Percentiles rank a stretch among this genome's conserved stretches.
phyloP scores from a whole-genome alignment of 1,140 invertebrate species.

The Thaumatotibia leucotreta region DNA sequence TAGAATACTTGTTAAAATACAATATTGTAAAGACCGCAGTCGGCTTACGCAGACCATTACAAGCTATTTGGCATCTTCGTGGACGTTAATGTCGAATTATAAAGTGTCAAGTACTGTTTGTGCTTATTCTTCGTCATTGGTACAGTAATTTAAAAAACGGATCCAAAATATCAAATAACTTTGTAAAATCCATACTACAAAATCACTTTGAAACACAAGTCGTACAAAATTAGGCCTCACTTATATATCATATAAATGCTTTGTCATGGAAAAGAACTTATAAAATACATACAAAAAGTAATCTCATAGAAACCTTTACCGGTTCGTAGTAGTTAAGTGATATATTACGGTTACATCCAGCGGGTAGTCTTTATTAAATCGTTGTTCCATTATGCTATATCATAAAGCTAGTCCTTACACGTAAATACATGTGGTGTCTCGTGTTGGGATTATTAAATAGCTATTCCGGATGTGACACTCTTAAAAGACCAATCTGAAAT shows the following conservation, averaged over 20 bases:
- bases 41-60: constrained; percentile 36
- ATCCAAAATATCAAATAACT: constrained; percentile 24
- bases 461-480: constrained; percentile 67
- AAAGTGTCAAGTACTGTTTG: constrained; percentile 43
- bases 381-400: constrained; percentile 51
- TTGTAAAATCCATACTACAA: constrained; percentile 42
- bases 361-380: constrained; percentile 48
- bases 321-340: constrained; percentile 17
- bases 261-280: constrained; percentile 63
- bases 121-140: constrained; percentile 28
- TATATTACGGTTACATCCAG: constrained; percentile 21
- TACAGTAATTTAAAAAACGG: constrained; percentile 18
- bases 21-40: constrained; percentile 17
- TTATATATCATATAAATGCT: constrained; percentile 64
- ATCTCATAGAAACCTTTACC: constrained; percentile 25
- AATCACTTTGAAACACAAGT: constrained; percentile 34
- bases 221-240: constrained; percentile 66
- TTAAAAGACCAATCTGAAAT: constrained; percentile 76
- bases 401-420: constrained; percentile 27
- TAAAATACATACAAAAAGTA: constrained; percentile 43
- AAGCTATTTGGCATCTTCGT: constrained; percentile 72
- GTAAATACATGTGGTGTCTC: constrained; percentile 30
- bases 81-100: constrained; percentile 58
- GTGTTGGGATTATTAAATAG: constrained; percentile 45
- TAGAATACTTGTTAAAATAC: constrained; percentile 8